Evolutionary conservation across 2,113 vertebrate genomes (phyloP).

Genomic region (Cyprinodon variegatus): DNA sequence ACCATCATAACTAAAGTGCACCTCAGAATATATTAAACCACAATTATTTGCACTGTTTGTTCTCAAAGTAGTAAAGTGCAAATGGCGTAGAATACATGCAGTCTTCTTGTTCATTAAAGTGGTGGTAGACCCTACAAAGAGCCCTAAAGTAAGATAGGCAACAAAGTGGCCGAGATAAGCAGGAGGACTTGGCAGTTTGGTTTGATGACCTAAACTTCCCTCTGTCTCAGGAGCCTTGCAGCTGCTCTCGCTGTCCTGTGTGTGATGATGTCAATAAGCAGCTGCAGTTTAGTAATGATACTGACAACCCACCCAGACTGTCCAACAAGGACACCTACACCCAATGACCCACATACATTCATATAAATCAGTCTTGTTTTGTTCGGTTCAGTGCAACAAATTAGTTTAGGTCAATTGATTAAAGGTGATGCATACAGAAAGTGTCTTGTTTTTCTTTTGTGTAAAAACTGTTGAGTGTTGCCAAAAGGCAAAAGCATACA

Average conservation of each 20-base stretch:
- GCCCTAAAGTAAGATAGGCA: conserved; percentile 6
- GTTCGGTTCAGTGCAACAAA: not conserved
- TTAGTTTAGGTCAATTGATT: not conserved
- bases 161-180: conserved; percentile 10
- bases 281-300: conserved; percentile 63
- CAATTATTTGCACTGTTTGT: conserved; percentile 34
- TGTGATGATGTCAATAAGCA: conserved; percentile 75
- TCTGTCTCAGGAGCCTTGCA: conserved; percentile 37
- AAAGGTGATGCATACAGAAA: not conserved
- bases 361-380: conserved; percentile 5
- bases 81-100: conserved; percentile 13
- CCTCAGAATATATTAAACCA: conserved; percentile 35
- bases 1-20: conserved; percentile 24
- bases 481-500: not conserved
- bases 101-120: conserved; percentile 14
- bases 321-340: conserved; percentile 19
- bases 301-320: conserved; percentile 25
- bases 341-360: not conserved
- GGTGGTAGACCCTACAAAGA: conserved; percentile 1
- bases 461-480: too few relatives aligned
- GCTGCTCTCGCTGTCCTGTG: conserved; percentile 66
- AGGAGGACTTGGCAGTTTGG: conserved; percentile 13
- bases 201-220: conserved; percentile 43
- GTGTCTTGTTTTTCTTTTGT: not conserved
- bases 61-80: conserved; percentile 39